A percentile compares a stretch with the other conserved stretches of the same genome.
phyloP scores from a whole-genome alignment of 2,888 invertebrate species.

The Drosophila vallismaia region DNA sequence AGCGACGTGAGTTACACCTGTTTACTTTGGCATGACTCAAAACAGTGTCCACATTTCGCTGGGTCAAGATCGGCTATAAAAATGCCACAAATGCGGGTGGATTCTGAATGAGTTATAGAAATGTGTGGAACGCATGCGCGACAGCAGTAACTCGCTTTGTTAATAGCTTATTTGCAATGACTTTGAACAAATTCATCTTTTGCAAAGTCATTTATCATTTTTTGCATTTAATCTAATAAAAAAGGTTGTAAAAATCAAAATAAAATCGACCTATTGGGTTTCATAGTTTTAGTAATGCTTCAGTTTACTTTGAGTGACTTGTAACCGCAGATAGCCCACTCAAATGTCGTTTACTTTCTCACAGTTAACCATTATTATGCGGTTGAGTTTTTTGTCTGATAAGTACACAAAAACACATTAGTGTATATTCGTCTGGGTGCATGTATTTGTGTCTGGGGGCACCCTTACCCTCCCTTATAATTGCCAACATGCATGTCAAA shows the following conservation, averaged over 20 bases:
- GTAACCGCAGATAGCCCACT: slow-evolving; percentile 27
- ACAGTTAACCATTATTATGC: slow-evolving; percentile 62
- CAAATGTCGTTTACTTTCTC: slow-evolving; percentile 61
- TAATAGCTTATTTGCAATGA: neutral
- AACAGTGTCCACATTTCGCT: slow-evolving; percentile 66
- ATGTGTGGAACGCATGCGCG: slow-evolving; percentile 32
- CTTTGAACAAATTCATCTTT: neutral
- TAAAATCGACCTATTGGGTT: neutral
- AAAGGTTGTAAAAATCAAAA: neutral
- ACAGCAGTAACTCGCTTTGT: neutral
- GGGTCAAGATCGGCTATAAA: slow-evolving; percentile 65
- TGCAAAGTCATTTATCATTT: too few relatives aligned
- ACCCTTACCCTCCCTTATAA: slow-evolving; percentile 76
- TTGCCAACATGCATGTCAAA: slow-evolving; percentile 74
- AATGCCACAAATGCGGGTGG: slow-evolving; percentile 44
- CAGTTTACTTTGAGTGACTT: slow-evolving; percentile 17
- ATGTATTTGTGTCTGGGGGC: slow-evolving; percentile 19
- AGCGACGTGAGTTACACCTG: slow-evolving; percentile 11
- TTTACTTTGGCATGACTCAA: slow-evolving; percentile 16
- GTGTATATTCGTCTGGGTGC: neutral
- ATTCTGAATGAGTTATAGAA: slow-evolving; percentile 9
- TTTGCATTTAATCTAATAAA: too few relatives aligned
- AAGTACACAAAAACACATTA: slow-evolving; percentile 42
- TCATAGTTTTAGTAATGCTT: neutral
- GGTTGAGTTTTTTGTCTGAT: slow-evolving; percentile 68